Evolutionary conservation across 2,797 vertebrate species (phyloP).

Genomic region (Hephaestus fuliginosus): DNA sequence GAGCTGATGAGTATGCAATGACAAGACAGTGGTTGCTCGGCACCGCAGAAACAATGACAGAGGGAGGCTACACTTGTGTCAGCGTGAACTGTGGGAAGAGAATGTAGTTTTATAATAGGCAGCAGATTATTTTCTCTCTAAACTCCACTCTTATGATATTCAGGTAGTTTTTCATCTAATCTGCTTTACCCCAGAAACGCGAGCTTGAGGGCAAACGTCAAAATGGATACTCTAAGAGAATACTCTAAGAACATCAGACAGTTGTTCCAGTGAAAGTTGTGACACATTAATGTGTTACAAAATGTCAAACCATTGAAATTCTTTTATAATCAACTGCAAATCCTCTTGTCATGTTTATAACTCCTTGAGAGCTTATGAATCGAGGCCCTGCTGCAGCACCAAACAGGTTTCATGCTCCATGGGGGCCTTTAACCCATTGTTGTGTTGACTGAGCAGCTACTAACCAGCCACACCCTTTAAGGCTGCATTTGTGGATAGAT

Average conservation of each 20-base stretch:
- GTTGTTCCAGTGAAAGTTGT: neutral
- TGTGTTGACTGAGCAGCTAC: constrained; percentile 27
- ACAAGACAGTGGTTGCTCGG: constrained; percentile 65
- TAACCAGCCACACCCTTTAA: constrained; percentile 32
- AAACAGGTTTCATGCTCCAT: constrained; percentile 26
- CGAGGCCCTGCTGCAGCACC: constrained; percentile 19
- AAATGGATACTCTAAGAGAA: no score
- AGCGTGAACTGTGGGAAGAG: constrained; percentile 18
- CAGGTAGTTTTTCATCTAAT: neutral
- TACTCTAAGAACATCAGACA: neutral
- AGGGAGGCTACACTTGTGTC: neutral
- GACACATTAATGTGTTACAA: neutral
- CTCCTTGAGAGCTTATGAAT: neutral
- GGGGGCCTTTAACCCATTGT: constrained; percentile 15
- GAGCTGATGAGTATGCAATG: constrained; percentile 11
- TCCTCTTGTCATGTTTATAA: neutral
- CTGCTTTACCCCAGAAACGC: neutral
- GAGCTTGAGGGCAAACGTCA: neutral
- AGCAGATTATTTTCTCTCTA: constrained; percentile 5
- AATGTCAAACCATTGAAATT: neutral
- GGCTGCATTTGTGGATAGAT: neutral
- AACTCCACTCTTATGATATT: neutral
- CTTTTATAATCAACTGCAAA: neutral
- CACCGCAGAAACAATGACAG: constrained; percentile 55
- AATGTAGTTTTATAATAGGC: constrained; percentile 14